Base-by-base conservation (phyloP, 2,797 vertebrate species). In the Bradypodion ventrale region DNA sequence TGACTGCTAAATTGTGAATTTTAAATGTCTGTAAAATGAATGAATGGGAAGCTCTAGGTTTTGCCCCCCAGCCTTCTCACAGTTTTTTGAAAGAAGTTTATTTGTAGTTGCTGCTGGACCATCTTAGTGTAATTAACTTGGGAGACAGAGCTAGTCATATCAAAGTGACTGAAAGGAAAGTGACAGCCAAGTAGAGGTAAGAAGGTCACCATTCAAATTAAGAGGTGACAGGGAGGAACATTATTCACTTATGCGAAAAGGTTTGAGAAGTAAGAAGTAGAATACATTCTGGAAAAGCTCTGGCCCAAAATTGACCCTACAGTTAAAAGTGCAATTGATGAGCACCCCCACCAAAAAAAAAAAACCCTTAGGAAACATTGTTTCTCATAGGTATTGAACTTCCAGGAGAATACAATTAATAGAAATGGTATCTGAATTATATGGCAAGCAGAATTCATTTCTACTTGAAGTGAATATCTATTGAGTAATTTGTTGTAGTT, bases 1-100 rank as follows among this genome's bases (percentile, higher is more conserved):
- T 81, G 82, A 87, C 75, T 83, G 83, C 75, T 86, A 88, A 79
- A 52, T 23, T 60, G 80, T 85, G 86, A 84, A 85, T 82, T 85
- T 87, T 63, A 46, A 89, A 70, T 49, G 6, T 7, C 60, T 27
- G 82, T 80, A 85, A 82, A 91, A 60, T 85, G 63, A 42, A 60
- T 10, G 8, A 49, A n/a, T 72, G 35, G 70, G 27, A 19, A 65
- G 9, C 9, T 73, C 37, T 10, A 32, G 66, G 25, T 37, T 60
- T 35, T 19, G 56, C 27, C 9, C n/a, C 35, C 42, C 32, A 37
- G 6, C 62, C 6, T 49, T 70, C 62, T 60, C 35, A 56, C 5
- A 15, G 49, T 21, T 66, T 75, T 75, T 60, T n/a, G 13, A 62
- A 10, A 44, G 52, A 63, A 5, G 7, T 65, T 69, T 78, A 8